phyloP scores from a whole-genome alignment of 2,797 vertebrate species.

The Mus spretus region DNA sequence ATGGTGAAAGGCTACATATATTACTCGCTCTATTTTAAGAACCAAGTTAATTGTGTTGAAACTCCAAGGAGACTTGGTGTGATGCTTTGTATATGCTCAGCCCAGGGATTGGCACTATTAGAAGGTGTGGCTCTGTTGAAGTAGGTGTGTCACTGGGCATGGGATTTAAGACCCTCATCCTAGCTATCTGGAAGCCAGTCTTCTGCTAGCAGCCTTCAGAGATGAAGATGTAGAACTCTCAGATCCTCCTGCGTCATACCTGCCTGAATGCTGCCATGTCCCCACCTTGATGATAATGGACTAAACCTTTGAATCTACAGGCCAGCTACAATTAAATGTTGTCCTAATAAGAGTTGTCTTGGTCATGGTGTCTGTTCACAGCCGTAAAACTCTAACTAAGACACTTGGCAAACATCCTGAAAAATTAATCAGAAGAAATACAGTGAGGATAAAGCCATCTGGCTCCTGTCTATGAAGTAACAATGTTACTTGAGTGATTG shows the following conservation, averaged over 20 bases:
- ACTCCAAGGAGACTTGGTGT: not conserved
- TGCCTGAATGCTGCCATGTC: too few relatives aligned
- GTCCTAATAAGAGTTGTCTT: not conserved
- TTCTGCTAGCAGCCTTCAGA: too few relatives aligned
- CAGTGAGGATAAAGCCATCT: not conserved
- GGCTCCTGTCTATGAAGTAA: not conserved
- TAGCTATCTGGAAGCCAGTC: too few relatives aligned
- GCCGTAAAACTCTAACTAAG: not conserved
- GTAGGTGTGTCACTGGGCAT: too few relatives aligned
- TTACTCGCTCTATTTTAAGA: slow-evolving; percentile 47
- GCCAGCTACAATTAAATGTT: not conserved
- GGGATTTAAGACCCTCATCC: too few relatives aligned
- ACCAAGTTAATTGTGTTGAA: slow-evolving; percentile 31
- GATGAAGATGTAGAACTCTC: too few relatives aligned
- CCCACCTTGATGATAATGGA: too few relatives aligned
- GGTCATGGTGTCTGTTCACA: not conserved
- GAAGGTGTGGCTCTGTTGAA: too few relatives aligned
- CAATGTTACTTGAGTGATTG: not conserved
- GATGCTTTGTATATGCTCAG: too few relatives aligned
- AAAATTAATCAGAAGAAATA: not conserved
- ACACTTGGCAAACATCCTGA: slow-evolving; percentile 3
- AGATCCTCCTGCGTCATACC: too few relatives aligned
- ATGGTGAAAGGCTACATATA: not conserved
- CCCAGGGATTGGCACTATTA: too few relatives aligned
- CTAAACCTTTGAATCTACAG: too few relatives aligned